Conservation (phyloP, 2,797 vertebrate species). For the Sternarchorhynchus goeldii region DNA sequence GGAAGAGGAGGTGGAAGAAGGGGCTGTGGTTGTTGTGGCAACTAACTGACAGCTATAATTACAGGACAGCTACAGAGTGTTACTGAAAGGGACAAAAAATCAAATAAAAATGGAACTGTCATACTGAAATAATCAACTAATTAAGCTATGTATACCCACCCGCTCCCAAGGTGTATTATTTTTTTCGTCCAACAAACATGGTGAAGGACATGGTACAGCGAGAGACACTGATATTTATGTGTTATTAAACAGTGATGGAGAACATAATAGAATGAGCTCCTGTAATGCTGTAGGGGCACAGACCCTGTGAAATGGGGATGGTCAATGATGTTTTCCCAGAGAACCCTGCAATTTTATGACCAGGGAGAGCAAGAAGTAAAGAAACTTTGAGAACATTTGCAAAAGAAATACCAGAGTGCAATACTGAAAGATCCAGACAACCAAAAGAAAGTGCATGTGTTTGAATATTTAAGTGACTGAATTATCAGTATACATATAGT, state of each 20-base stretch:
- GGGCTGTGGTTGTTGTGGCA: conserved; percentile 62
- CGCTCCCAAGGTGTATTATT: conserved; percentile 49
- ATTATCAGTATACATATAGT: conserved; percentile 72
- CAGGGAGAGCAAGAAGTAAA: background rate
- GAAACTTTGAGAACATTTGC: conserved; percentile 18
- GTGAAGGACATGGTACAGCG: background rate
- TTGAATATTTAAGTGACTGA: conserved; percentile 67
- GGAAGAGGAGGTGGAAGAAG: conserved; percentile 75
- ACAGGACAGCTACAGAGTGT: background rate
- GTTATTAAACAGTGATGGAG: conserved; percentile 30
- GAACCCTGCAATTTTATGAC: conserved; percentile 19
- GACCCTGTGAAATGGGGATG: background rate
- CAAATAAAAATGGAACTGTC: conserved; percentile 31
- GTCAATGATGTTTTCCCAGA: conserved; percentile 7
- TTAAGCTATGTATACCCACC: conserved; percentile 65
- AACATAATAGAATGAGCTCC: conserved; percentile 16
- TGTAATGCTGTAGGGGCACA: background rate
- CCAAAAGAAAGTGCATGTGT: conserved; percentile 75
- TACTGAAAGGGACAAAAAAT: background rate
- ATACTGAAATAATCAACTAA: conserved; percentile 68
- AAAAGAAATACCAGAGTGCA: conserved; percentile 58
- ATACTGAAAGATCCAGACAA: conserved; percentile 66
- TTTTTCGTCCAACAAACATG: conserved; percentile 21
- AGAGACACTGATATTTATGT: conserved; percentile 38
- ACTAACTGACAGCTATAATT: conserved; percentile 67